phyloP scores from a whole-genome alignment of 1,140 invertebrate species.

The Pachypeltis micranthus region DNA sequence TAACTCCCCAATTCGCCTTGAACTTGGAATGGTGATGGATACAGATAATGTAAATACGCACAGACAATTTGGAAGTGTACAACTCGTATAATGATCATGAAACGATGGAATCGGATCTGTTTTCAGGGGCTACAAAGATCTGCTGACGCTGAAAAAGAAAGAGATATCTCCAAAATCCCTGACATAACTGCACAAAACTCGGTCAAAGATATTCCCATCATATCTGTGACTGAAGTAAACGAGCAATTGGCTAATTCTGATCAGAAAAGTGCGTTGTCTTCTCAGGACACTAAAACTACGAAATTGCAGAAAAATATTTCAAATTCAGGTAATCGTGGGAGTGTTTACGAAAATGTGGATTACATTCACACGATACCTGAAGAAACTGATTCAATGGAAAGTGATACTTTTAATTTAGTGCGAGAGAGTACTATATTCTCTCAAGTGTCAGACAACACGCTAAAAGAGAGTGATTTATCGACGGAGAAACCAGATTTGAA shows the following conservation, averaged over 20 bases:
- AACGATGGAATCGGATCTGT: neutral
- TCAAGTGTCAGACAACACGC: constrained; percentile 48
- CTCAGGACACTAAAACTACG: neutral
- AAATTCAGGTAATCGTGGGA: constrained; percentile 20
- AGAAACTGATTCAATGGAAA: constrained; percentile 30
- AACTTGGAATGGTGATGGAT: neutral
- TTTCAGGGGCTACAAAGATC: neutral
- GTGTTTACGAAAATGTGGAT: constrained; percentile 28
- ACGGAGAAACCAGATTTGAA: constrained; percentile 11
- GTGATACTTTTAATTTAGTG: constrained; percentile 43
- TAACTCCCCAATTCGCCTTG: no score
- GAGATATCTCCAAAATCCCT: neutral
- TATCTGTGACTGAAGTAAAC: constrained; percentile 23
- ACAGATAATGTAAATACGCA: neutral
- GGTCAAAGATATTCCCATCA: constrained; percentile 20
- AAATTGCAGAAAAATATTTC: neutral
- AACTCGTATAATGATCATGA: neutral
- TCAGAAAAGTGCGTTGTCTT: neutral
- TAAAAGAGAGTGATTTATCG: constrained; percentile 30
- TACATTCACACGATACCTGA: constrained; percentile 23
- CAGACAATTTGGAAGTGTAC: neutral
- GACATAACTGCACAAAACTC: neutral
- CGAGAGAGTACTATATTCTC: constrained; percentile 57
- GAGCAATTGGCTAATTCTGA: constrained; percentile 5
- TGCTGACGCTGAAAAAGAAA: constrained; percentile 1